Evolutionary conservation across 2,797 vertebrate species (phyloP), one percentile per base, ranked within the genome.

Genomic region (Hephaestus fuliginosus): DNA sequence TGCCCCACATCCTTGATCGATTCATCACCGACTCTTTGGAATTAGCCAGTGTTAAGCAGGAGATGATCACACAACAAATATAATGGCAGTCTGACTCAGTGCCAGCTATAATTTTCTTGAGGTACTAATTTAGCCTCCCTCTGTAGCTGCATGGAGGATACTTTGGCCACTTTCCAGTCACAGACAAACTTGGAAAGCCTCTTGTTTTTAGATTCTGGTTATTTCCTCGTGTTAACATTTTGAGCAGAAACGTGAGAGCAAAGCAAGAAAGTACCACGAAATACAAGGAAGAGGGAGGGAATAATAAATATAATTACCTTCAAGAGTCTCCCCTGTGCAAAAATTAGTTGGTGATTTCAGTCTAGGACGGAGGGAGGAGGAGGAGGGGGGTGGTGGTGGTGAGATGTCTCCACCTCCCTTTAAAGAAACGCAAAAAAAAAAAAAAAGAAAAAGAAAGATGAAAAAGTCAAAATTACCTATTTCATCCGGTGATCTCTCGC

Each of bases 251-350:
- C 14, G 0, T 20, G 33, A 74, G 66, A 64, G 55, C 36, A 80
- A 87, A 82, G 78, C 7, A 39, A 60, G 4, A 74, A 67, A 60
- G n/a, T 48, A 58, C 18, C 18, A 15, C 44, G 22, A 7, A 63
- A 65, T 36, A 53, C 57, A 41, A 52, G 4, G 3, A 43, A 25
- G 4, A 28, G 57, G 60, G 74, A 25, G 81, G 66, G 39, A 18
- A 76, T 61, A 22, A 51, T 78, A 82, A 8, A 70, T 55, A 81
- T 63, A 82, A 91, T 96, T 96, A 96, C 96, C 96, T 97, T 94
- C 74, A 91, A 86, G 89, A 85, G 92, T 93, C 89, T 91, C 92
- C 92, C 88, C 89, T 86, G 90, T 83, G 90, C 88, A 25, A 93
- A 93, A 80, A 76, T 53, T 28, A 74, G 74, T 78, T 77, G 86